Conservation (phyloP, 2,888 invertebrate species). For the Eristalis intricaria region DNA sequence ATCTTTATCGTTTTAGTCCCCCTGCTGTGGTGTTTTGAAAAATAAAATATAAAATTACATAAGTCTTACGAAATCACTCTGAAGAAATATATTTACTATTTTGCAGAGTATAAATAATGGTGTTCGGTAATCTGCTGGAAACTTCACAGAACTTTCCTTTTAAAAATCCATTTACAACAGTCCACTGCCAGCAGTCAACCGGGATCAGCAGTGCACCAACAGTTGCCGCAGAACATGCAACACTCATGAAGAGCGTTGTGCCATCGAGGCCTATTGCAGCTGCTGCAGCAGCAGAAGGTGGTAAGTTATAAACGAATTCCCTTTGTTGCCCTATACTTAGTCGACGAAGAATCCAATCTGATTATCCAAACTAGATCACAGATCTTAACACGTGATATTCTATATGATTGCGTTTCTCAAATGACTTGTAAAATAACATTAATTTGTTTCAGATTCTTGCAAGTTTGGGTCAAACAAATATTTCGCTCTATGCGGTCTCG, state of each 20-base stretch:
- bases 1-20: too few species aligned
- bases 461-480: slow-evolving; percentile 96
- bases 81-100: not conserved
- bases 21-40: not conserved
- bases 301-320: slow-evolving; percentile 73
- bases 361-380: too few species aligned
- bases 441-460: slow-evolving; percentile 84
- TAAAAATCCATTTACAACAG: slow-evolving; percentile 84
- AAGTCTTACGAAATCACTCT: slow-evolving; percentile 16
- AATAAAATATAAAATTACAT: not conserved
- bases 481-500: slow-evolving; percentile 95
- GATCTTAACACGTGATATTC: not conserved
- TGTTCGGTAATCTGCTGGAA: slow-evolving; percentile 85
- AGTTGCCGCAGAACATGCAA: slow-evolving; percentile 66
- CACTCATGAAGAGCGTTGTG: slow-evolving; percentile 70
- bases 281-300: slow-evolving; percentile 77
- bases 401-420: not conserved
- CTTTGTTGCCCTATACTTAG: not conserved
- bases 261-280: slow-evolving; percentile 79
- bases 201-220: slow-evolving; percentile 64
- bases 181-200: slow-evolving; percentile 82
- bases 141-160: slow-evolving; percentile 85
- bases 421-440: too few species aligned
- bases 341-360: too few species aligned
- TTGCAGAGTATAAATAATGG: slow-evolving; percentile 75